These are phyloP conservation scores for Acromyrmex heyeri DNA, from an alignment of 1,140 invertebrate species.

Conservation along the genomic window DNA sequence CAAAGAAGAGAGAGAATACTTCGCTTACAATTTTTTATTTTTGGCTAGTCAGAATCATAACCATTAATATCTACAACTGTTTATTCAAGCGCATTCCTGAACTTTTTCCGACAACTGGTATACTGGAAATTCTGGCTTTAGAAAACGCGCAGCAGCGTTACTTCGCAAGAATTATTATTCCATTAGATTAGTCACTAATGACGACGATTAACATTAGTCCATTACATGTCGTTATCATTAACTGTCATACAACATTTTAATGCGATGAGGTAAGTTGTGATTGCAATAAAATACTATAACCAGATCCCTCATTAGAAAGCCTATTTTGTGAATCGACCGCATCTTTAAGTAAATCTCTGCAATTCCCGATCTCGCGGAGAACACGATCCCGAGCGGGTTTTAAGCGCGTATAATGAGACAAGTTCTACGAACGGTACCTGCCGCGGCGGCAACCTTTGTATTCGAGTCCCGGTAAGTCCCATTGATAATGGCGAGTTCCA, in stretches of 20 bases:
- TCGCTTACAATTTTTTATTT: neutral
- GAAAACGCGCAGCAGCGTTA: neutral
- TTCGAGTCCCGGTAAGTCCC: conserved; percentile 99
- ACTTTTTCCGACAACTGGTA: neutral
- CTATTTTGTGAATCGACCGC: too few species aligned
- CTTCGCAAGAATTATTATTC: neutral
- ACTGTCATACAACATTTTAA: neutral
- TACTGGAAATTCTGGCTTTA: neutral
- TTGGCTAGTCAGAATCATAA: neutral
- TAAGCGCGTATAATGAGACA: conserved; percentile 10
- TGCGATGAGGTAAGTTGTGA: neutral
- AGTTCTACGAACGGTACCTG: conserved; percentile 85
- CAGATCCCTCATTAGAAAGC: neutral
- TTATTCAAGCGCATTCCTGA: neutral
- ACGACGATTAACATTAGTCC: neutral
- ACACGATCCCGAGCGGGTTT: neutral
- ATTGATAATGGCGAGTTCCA: conserved; percentile 99
- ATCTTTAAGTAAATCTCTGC: neutral
- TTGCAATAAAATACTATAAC: neutral
- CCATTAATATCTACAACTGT: neutral
- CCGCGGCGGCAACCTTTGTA: conserved; percentile 92
- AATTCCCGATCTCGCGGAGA: neutral
- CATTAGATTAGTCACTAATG: conserved; percentile 2
- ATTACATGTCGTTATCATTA: neutral
- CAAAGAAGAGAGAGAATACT: too few species aligned